Base-by-base conservation (phyloP, 1,140 invertebrate species). In the Magallana ariakensis region DNA sequence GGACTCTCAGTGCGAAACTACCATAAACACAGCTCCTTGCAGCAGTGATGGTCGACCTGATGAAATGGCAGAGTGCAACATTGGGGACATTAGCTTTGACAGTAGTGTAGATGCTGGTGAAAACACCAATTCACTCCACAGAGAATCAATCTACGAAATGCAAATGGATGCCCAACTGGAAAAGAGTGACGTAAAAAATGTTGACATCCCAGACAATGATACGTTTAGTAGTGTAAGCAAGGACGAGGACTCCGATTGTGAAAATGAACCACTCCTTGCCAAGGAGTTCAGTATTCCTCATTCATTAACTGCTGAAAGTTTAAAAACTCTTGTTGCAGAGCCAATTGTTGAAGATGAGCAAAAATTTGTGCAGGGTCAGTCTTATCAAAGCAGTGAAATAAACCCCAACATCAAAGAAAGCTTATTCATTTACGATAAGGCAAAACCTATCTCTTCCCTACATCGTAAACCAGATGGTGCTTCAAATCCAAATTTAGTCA, bases 401-500 rank as follows among this genome's bases (percentile, higher is more conserved):
- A 75, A 86, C 15, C 87, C 85, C 83, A 70, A 88, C 15, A 16
- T 56, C 26, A 84, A 85, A 70, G 84, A 85, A 10, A 60, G 16
- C 19, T 54, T 58, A n/a, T 81, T 83, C 26, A 86, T 19, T 56
- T 87, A 75, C 87, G 88, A 90, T n/a, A 75, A 88, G 16, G 85
- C 85, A 58, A 81, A 86, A 60, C 91, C 90, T 75, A 66, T 92
- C 56, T 87, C 80, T 82, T 82, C 75, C 53, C 60, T 85, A 57
- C 66, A 70, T 80, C 86, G 91, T 97, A 91, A 97, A 98, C 97
- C 97, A 1, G 97, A 98, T 92, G 97, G 97, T 60, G 97, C 97
- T 53, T 98, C 97, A 6, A 97, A 98, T 96, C 97, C 97, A 13
- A 97, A 98, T 89, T 95, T 98, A 90, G 85, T 90, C 16, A 90